Percentiles rank a stretch among this genome's conserved stretches.
phyloP scores from a whole-genome alignment of 2,113 vertebrate genomes.

The Triplophysa tibetana region DNA sequence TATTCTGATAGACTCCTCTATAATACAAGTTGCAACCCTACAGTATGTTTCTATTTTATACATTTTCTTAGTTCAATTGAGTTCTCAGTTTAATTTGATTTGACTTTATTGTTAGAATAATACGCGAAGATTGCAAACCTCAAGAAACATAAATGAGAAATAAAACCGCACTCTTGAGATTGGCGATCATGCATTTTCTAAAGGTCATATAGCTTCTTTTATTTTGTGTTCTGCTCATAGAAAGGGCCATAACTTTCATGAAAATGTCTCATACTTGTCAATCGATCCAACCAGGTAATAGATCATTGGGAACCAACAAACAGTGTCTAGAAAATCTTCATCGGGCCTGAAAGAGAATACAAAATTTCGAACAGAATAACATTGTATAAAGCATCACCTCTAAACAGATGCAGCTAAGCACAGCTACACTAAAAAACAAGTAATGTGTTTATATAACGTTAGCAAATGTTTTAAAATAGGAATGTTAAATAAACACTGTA shows the following conservation, averaged over 20 bases:
- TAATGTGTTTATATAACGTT: neutral
- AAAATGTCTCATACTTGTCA: constrained; percentile 73
- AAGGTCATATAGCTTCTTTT: no score
- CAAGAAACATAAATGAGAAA: no score
- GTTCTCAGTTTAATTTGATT: no score
- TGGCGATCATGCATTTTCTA: no score
- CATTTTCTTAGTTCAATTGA: no score
- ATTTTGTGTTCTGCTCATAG: no score
- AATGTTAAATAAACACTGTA: neutral
- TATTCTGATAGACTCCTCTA: no score
- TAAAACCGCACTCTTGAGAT: no score
- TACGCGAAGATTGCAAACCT: no score
- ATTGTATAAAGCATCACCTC: constrained; percentile 30
- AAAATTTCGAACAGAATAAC: neutral
- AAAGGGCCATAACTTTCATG: neutral
- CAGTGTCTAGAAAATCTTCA: constrained; percentile 78
- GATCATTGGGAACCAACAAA: constrained; percentile 82
- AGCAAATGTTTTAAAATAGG: neutral
- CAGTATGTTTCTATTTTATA: no score
- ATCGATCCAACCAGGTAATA: constrained; percentile 83
- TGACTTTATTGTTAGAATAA: no score
- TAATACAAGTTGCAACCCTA: no score
- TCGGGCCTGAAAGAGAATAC: constrained; percentile 68
- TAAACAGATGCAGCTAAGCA: neutral
- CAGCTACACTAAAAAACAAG: neutral